These are phyloP conservation scores for Chrysopa pallens DNA, from an alignment of 1,140 invertebrate genomes.

Conservation along the genomic window DNA sequence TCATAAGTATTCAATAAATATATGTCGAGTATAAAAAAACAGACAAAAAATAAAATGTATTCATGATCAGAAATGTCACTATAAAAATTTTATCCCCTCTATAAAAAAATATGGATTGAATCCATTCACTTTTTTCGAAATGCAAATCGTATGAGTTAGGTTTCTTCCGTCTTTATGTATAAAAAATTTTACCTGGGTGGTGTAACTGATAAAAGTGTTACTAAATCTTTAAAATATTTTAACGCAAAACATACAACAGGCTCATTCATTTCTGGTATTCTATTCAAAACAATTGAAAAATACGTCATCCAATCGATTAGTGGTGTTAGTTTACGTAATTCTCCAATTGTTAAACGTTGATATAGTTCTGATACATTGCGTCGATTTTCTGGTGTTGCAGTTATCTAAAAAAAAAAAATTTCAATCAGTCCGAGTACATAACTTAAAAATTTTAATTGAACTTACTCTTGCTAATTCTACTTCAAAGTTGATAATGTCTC, in stretches of 20 bases:
- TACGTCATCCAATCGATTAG: conserved; percentile 63
- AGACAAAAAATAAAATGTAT: no score
- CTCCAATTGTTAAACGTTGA: conserved; percentile 51
- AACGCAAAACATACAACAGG: conserved; percentile 55
- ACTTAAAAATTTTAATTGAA: conserved; percentile 7
- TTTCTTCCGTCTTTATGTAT: no score
- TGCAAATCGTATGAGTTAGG: no score
- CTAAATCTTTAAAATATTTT: conserved; percentile 38
- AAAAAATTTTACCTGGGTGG: conserved; percentile 21
- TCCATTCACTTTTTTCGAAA: no score
- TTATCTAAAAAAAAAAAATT: conserved; percentile 36
- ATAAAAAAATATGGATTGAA: no score
- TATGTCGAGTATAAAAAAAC: no score
- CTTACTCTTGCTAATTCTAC: conserved; percentile 48
- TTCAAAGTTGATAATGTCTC: conserved; percentile 69
- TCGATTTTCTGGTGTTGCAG: conserved; percentile 60
- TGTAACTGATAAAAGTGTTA: conserved; percentile 24
- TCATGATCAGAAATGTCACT: no score
- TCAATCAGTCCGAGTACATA: conserved; percentile 2
- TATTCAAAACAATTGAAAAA: conserved; percentile 45
- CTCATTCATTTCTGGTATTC: conserved; percentile 35
- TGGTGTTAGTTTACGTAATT: conserved; percentile 47
- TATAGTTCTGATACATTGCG: conserved; percentile 66
- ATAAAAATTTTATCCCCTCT: no score
- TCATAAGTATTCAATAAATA: no score